Evolutionary conservation across 2,888 invertebrate species (phyloP).

Genomic region (Merodon equestris): DNA sequence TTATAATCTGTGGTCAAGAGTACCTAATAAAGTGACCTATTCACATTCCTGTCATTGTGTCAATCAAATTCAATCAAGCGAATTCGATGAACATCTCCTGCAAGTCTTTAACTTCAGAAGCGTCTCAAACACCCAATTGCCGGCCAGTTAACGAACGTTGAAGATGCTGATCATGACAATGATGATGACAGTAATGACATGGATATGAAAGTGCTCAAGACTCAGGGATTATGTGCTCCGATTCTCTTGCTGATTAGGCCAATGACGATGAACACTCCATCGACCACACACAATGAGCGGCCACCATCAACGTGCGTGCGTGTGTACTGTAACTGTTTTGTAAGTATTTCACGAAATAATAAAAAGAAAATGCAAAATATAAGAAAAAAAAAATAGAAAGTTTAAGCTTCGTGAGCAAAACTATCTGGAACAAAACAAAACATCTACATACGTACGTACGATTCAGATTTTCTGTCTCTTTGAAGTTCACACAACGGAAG

Average conservation of each 20-base stretch:
- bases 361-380: conserved; percentile 21
- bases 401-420: conserved; percentile 40
- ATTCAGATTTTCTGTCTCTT: conserved; percentile 4
- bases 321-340: too few relatives aligned
- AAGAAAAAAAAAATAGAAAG: conserved; percentile 37
- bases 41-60: conserved; percentile 59
- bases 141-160: too few relatives aligned
- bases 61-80: conserved; percentile 65
- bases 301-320: too few relatives aligned
- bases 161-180: too few relatives aligned
- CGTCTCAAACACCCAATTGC: conserved; percentile 6
- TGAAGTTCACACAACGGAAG: conserved; percentile 50
- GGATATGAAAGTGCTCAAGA: conserved; percentile 7
- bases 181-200: conserved; percentile 16
- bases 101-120: conserved; percentile 5
- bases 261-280: conserved; percentile 5
- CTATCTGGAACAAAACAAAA: conserved; percentile 42
- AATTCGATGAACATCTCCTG: conserved; percentile 51
- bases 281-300: too few relatives aligned
- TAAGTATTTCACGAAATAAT: conserved; percentile 24
- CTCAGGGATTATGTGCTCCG: conserved; percentile 43
- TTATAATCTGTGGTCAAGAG: conserved; percentile 7
- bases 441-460: conserved; percentile 10
- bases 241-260: conserved; percentile 29
- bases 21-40: conserved; percentile 46